Percentiles rank a stretch among this genome's conserved stretches.
These are phyloP conservation scores for Sarcophaga peregrina DNA, from an alignment of 1,140 invertebrate genomes.

Conservation along the genomic window DNA sequence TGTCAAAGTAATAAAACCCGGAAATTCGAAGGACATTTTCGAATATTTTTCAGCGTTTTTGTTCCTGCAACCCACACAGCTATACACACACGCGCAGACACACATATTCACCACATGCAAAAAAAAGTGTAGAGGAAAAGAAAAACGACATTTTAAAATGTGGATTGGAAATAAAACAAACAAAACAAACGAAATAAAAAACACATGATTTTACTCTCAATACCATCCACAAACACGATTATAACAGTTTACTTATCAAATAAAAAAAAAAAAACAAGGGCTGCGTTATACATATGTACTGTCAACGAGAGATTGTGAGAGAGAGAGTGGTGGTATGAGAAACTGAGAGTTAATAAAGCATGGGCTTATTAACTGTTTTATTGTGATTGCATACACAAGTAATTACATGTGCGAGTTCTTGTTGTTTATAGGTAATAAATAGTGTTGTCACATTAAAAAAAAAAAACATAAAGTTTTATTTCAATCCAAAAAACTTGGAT, in stretches of 20 bases:
- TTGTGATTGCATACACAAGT: neutral
- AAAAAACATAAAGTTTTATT: no score
- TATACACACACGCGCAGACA: neutral
- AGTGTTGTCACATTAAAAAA: no score
- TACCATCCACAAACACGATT: neutral
- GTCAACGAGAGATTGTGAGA: neutral
- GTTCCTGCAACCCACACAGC: neutral
- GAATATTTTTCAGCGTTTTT: slow-evolving; percentile 40
- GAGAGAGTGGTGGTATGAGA: neutral
- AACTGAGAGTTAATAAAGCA: neutral
- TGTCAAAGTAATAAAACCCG: slow-evolving; percentile 44
- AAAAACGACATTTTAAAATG: neutral
- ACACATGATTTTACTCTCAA: slow-evolving; percentile 24
- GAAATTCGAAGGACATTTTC: slow-evolving; percentile 48
- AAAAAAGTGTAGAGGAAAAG: neutral
- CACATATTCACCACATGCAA: neutral
- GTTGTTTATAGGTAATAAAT: neutral
- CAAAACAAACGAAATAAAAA: slow-evolving; percentile 23
- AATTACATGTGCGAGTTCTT: neutral
- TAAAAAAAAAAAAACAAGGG: no score
- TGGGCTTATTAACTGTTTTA: neutral
- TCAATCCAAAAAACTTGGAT: neutral
- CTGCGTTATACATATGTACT: no score
- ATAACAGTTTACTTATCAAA: neutral
- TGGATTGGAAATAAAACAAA: neutral